These are phyloP conservation scores for Limanda limanda DNA, from an alignment of 2,113 vertebrate genomes.

Conservation along the genomic window DNA sequence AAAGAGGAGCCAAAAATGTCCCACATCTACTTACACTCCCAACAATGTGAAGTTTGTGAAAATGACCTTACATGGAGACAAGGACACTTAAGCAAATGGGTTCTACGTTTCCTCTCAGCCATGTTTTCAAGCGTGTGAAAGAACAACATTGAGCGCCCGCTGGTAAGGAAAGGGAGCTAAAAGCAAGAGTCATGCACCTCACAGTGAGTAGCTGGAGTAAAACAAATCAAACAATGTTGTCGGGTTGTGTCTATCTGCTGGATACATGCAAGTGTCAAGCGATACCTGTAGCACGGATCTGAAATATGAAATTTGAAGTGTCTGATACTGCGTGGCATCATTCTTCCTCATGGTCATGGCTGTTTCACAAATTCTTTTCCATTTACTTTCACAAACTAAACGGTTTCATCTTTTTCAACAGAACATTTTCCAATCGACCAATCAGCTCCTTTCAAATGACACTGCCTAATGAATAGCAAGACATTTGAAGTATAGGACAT, in stretches of 20 bases:
- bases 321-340: not conserved
- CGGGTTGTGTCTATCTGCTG: constrained; percentile 5
- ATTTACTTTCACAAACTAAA: not conserved
- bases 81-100: constrained; percentile 23
- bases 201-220: not conserved
- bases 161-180: constrained; percentile 12
- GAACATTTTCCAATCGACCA: not conserved
- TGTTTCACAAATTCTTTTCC: not conserved
- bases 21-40: not conserved
- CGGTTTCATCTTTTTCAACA: not conserved
- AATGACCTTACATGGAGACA: constrained; percentile 24
- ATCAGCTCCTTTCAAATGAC: not conserved
- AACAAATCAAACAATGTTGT: not conserved
- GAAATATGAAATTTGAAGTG: not conserved
- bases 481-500: not conserved
- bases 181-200: constrained; percentile 7
- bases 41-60: constrained; percentile 24
- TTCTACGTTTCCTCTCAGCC: constrained; percentile 11
- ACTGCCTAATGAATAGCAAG: not conserved
- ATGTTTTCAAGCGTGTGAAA: constrained; percentile 21
- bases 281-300: constrained; percentile 14
- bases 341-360: not conserved
- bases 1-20: not conserved
- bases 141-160: constrained; percentile 5
- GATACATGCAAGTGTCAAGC: constrained; percentile 16